phyloP scores from a whole-genome alignment of 2,888 invertebrate species.

The Clivina fossor region DNA sequence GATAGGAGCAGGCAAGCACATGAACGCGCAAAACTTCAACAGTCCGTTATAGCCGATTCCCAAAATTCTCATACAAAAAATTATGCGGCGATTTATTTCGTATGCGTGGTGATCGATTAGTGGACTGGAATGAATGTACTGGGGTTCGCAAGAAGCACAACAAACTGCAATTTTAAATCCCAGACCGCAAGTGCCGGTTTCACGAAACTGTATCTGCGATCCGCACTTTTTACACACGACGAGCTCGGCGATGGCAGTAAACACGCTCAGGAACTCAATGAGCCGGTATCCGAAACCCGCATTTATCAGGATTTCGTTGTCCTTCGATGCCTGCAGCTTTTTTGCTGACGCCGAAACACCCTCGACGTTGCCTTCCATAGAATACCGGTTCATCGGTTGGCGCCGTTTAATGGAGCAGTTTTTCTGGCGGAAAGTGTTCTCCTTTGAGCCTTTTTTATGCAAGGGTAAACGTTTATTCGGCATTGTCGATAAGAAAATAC shows the following conservation, averaged over 20 bases:
- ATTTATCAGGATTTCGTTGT: constrained; percentile 36
- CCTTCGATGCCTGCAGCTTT: constrained; percentile 32
- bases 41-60: constrained; percentile 37
- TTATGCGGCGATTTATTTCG: constrained; percentile 40
- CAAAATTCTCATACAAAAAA: constrained; percentile 39
- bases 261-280: constrained; percentile 25
- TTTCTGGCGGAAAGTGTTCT: constrained; percentile 16
- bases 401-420: constrained; percentile 6
- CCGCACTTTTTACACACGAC: constrained; percentile 40
- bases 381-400: constrained; percentile 34
- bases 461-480: constrained; percentile 9
- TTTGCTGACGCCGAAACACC: constrained; percentile 30
- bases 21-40: constrained; percentile 40
- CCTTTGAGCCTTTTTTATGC: constrained; percentile 14
- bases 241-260: constrained; percentile 21
- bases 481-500: no score
- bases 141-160: constrained; percentile 36
- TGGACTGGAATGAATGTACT: constrained; percentile 37
- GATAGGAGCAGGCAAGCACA: constrained; percentile 39
- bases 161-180: constrained; percentile 38
- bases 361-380: constrained; percentile 25
- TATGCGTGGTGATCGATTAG: constrained; percentile 34
- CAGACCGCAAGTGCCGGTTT: constrained; percentile 38
- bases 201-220: constrained; percentile 37
- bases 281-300: constrained; percentile 24